These are phyloP conservation scores for Xerus rutilus DNA, from an alignment of 2,797 vertebrate genomes.

Conservation along the genomic window DNA sequence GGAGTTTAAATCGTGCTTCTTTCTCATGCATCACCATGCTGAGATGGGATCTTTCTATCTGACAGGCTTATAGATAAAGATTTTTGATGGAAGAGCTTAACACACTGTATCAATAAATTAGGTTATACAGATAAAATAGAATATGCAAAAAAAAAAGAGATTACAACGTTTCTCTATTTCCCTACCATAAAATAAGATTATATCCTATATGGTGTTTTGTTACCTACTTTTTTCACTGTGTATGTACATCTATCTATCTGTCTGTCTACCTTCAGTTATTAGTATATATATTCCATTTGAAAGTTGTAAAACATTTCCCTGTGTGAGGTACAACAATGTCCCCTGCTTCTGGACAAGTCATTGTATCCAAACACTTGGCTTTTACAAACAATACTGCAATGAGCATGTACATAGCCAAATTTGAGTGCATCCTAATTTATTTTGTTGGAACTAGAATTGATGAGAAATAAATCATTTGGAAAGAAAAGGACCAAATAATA, in stretches of 20 bases:
- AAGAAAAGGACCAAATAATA: background rate
- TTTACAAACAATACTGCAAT: background rate
- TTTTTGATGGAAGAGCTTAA: slow-evolving; percentile 74
- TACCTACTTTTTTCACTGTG: background rate
- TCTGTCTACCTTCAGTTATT: background rate
- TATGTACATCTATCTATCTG: background rate
- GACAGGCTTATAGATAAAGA: slow-evolving; percentile 74
- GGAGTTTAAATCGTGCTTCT: slow-evolving; percentile 63
- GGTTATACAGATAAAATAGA: slow-evolving; percentile 71
- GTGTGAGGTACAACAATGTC: background rate
- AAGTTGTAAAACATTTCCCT: slow-evolving; percentile 8
- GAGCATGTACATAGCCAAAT: background rate
- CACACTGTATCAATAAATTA: slow-evolving; percentile 78
- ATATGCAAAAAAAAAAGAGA: slow-evolving; percentile 64
- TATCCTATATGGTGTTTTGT: background rate
- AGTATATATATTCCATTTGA: slow-evolving; percentile 24
- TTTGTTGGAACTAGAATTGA: background rate
- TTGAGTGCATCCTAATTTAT: background rate
- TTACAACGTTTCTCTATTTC: slow-evolving; percentile 19
- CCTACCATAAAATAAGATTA: background rate
- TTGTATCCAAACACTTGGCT: background rate
- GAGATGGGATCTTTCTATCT: slow-evolving; percentile 71
- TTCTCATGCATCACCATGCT: slow-evolving; percentile 50
- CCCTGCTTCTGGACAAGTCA: background rate
- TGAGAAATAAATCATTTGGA: slow-evolving; percentile 36